Conservation (phyloP, 2,797 vertebrate genomes). For the Periparus ater region DNA sequence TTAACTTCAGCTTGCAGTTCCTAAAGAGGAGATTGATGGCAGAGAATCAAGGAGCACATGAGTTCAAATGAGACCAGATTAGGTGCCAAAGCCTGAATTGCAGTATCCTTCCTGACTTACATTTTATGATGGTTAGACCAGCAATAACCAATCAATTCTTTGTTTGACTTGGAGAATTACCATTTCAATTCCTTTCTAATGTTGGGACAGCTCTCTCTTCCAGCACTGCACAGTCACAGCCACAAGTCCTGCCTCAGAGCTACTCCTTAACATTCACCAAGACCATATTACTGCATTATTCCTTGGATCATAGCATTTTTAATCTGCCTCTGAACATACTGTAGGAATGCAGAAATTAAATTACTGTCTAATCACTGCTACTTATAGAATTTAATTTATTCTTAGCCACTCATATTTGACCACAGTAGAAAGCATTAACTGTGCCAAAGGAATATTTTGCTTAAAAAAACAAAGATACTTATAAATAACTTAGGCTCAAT, state of each 20-base stretch:
- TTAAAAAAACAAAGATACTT: neutral
- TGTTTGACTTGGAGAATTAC: neutral
- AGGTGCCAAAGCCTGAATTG: neutral
- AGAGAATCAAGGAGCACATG: neutral
- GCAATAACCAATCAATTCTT: neutral
- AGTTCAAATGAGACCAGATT: neutral
- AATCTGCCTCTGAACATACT: neutral
- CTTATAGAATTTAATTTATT: neutral
- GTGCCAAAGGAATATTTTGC: neutral
- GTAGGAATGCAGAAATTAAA: neutral
- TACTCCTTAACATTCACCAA: neutral
- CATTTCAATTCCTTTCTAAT: neutral
- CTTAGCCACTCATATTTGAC: neutral
- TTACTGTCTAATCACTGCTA: neutral
- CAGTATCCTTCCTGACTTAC: neutral
- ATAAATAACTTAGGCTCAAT: neutral
- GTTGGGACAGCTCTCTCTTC: neutral
- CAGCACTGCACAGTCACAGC: neutral
- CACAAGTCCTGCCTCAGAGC: neutral
- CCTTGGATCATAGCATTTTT: neutral
- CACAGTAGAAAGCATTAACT: neutral
- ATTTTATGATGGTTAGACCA: neutral
- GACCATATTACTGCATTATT: neutral
- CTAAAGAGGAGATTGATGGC: neutral
- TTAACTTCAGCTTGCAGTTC: neutral